These are phyloP conservation scores for Lagria hirta DNA, from an alignment of 2,888 invertebrate species.

Conservation along the genomic window DNA sequence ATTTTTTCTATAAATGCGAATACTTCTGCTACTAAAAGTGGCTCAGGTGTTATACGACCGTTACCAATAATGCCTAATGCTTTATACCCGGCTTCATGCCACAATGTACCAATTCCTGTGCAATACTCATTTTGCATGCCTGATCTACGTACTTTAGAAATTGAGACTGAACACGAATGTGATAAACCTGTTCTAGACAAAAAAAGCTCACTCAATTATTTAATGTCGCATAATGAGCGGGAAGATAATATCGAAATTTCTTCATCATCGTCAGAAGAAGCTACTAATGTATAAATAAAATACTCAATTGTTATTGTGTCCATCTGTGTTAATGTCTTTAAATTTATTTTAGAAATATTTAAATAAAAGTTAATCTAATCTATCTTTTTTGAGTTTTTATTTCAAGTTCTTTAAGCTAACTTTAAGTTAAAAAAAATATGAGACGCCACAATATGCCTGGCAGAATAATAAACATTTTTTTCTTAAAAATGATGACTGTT, in stretches of 20 bases:
- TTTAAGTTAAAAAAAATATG: neutral
- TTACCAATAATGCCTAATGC: conserved; percentile 32
- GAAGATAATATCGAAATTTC: conserved; percentile 33
- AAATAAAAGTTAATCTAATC: conserved; percentile 24
- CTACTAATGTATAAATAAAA: conserved; percentile 32
- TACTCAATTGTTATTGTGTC: conserved; percentile 21
- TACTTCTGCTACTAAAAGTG: conserved; percentile 25
- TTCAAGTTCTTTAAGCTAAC: too few relatives aligned
- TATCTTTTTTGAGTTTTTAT: conserved; percentile 43
- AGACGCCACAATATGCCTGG: neutral
- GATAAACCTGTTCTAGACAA: conserved; percentile 30
- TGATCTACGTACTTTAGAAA: conserved; percentile 29
- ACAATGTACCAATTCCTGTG: conserved; percentile 32
- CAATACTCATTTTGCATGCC: conserved; percentile 35
- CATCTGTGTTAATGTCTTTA: conserved; percentile 29
- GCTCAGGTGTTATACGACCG: conserved; percentile 28
- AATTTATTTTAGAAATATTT: conserved; percentile 26
- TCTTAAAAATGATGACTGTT: too few relatives aligned
- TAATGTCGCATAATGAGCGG: conserved; percentile 25
- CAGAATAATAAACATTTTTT: too few relatives aligned
- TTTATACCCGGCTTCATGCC: conserved; percentile 30
- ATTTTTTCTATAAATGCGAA: conserved; percentile 32
- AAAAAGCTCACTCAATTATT: conserved; percentile 29
- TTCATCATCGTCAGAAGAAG: conserved; percentile 32
- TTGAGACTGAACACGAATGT: conserved; percentile 35